phyloP scores from a whole-genome alignment of 2,888 invertebrate species.

The Eupithecia insigniata region DNA sequence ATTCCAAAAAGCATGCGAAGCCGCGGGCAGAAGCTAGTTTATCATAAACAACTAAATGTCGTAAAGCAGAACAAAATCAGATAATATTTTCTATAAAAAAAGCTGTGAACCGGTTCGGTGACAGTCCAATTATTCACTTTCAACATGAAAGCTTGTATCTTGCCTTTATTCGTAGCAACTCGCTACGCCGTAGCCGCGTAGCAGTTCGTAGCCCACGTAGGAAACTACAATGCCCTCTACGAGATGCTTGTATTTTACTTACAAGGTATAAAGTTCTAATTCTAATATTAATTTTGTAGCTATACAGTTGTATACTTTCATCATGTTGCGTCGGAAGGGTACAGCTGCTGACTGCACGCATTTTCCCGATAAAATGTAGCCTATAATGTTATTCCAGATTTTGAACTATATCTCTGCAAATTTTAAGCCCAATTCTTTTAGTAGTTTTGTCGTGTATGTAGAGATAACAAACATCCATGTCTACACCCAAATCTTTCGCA shows the following conservation, averaged over 20 bases:
- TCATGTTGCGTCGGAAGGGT: background rate
- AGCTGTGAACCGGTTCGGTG: slow-evolving; percentile 4
- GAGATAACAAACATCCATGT: background rate
- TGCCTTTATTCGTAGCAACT: slow-evolving; percentile 10
- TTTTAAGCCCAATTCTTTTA: too few species aligned
- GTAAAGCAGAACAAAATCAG: background rate
- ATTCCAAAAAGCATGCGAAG: too few species aligned
- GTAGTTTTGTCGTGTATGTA: background rate
- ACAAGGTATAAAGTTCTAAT: background rate
- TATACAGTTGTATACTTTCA: background rate
- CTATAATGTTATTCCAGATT: background rate
- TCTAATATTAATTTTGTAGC: too few species aligned
- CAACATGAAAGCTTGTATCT: slow-evolving; percentile 5
- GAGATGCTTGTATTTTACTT: background rate
- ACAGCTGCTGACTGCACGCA: background rate
- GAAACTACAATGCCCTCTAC: background rate
- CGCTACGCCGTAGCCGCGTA: slow-evolving; percentile 10
- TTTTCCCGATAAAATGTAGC: background rate
- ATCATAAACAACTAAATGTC: too few species aligned
- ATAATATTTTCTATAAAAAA: background rate
- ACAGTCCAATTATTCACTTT: background rate
- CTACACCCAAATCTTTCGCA: background rate
- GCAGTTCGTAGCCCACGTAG: slow-evolving; percentile 1
- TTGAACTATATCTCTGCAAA: background rate
- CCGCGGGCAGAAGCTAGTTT: too few species aligned